Conservation (phyloP, 2,113 vertebrate species). For the Aramus guarauna region DNA sequence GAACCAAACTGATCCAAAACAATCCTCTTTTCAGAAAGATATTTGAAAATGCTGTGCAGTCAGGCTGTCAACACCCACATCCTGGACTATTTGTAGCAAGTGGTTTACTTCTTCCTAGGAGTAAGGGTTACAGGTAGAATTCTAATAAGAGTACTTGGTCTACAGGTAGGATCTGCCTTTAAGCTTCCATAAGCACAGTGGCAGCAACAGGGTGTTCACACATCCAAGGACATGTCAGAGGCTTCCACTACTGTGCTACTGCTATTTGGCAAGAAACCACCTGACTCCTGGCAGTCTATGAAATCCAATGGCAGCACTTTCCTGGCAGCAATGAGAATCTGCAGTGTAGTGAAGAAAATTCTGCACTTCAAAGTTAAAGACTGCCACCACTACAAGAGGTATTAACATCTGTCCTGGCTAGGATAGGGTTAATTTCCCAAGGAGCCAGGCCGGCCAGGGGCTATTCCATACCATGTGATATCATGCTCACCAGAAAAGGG, state of each 20-base stretch:
- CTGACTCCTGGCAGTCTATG: background rate
- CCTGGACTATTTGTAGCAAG: background rate
- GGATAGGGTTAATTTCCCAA: too few species aligned
- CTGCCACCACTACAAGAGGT: background rate
- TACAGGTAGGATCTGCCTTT: background rate
- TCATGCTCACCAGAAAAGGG: too few species aligned
- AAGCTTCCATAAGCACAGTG: background rate
- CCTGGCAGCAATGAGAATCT: background rate
- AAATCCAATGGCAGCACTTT: background rate
- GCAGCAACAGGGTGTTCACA: background rate
- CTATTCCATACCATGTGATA: too few species aligned
- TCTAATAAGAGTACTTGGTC: background rate
- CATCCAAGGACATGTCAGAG: background rate
- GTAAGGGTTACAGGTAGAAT: background rate
- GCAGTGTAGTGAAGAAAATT: background rate
- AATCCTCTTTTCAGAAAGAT: background rate
- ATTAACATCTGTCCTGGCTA: too few species aligned
- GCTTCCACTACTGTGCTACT: background rate
- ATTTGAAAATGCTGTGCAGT: background rate
- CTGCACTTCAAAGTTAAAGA: background rate
- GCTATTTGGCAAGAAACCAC: background rate
- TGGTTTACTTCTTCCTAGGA: background rate
- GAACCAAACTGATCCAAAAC: too few species aligned
- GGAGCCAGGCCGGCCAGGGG: too few species aligned
- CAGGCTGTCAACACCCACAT: background rate